Evolutionary conservation across 2,888 invertebrate genomes (phyloP).

Genomic region (Drosophila cognata): DNA sequence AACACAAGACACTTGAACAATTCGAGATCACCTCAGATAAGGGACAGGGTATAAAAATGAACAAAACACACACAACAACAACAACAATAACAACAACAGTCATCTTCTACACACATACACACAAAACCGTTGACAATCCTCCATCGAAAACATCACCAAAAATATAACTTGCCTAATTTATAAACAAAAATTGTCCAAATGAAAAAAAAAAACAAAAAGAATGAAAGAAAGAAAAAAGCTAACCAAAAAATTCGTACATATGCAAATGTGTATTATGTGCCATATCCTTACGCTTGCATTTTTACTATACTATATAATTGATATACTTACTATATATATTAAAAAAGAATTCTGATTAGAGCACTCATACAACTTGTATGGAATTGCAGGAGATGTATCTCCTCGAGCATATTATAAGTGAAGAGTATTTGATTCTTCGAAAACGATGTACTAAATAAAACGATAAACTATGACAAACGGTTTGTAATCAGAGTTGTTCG

Average conservation of each 20-base stretch:
- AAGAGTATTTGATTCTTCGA: conserved; percentile 16
- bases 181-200: conserved; percentile 43
- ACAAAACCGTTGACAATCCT: conserved; percentile 70
- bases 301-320: conserved; percentile 54
- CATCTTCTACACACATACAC: conserved; percentile 38
- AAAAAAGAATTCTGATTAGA: not conserved
- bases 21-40: conserved; percentile 29
- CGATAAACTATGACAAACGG: conserved; percentile 4
- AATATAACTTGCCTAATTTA: conserved; percentile 11
- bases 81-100: conserved; percentile 42
- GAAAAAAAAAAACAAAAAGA: not conserved
- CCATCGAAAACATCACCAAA: conserved; percentile 40
- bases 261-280: conserved; percentile 71
- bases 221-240: not conserved
- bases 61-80: conserved; percentile 28
- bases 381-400: conserved; percentile 5
- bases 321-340: conserved; percentile 31
- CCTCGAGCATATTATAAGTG: conserved; percentile 3
- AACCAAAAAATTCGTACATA: conserved; percentile 43
- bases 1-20: conserved; percentile 20
- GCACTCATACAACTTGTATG: conserved; percentile 16
- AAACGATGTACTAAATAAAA: conserved; percentile 11
- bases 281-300: conserved; percentile 78
- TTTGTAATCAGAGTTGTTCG: conserved; percentile 29
- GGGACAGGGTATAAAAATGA: conserved; percentile 50